Evolutionary conservation across 2,888 invertebrate genomes (phyloP).

Genomic region (Eupsilia transversa): DNA sequence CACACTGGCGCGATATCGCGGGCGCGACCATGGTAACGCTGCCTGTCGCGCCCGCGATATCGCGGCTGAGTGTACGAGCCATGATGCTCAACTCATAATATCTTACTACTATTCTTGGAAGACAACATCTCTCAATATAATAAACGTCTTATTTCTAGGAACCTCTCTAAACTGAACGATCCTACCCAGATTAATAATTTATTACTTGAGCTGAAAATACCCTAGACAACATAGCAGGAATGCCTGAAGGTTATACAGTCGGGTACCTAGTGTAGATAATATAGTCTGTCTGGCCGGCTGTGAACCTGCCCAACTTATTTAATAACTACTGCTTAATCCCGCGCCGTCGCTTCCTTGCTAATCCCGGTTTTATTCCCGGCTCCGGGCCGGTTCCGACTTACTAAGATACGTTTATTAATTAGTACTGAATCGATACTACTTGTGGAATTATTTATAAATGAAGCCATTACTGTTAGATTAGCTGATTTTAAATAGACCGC

Average conservation of each 20-base stretch:
- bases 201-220: neutral
- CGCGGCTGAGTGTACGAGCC: no score
- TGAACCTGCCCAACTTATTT: slow-evolving; percentile 71
- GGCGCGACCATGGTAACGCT: no score
- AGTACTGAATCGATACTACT: slow-evolving; percentile 53
- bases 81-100: no score
- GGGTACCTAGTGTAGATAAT: neutral
- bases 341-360: slow-evolving; percentile 57
- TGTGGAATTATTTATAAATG: slow-evolving; percentile 49
- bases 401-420: slow-evolving; percentile 61
- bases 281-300: slow-evolving; percentile 34
- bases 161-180: neutral
- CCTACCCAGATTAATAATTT: neutral
- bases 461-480: slow-evolving; percentile 20
- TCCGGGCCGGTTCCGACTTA: slow-evolving; percentile 37
- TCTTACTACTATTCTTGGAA: neutral
- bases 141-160: neutral
- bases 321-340: slow-evolving; percentile 73
- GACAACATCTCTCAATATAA: neutral
- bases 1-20: no score
- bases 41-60: no score
- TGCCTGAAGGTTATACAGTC: neutral
- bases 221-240: neutral
- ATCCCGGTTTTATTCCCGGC: slow-evolving; percentile 61
- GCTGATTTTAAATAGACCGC: slow-evolving; percentile 10